A percentile compares a stretch with the other conserved stretches of the same genome.
Conservation (phyloP, 2,888 invertebrate species). For the Lobophora halterata region DNA sequence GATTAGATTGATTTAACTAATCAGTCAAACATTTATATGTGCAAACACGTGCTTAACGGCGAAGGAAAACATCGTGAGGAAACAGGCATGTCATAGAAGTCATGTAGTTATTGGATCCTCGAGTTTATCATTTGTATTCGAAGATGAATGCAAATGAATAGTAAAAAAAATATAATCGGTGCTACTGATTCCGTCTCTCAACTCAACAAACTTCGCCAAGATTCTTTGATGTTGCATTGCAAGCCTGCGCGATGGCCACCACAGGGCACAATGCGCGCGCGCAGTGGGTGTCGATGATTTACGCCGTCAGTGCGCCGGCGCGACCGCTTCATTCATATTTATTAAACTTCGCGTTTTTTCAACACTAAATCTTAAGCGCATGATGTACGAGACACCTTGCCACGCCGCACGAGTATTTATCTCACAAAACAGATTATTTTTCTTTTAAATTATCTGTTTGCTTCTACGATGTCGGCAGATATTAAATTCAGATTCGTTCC, state of each 20-base stretch:
- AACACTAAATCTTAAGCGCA: slow-evolving; percentile 56
- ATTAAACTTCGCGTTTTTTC: slow-evolving; percentile 65
- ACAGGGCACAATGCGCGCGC: slow-evolving; percentile 45
- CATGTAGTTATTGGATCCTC: no score
- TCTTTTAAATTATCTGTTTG: slow-evolving; percentile 23
- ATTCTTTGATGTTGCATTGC: no score
- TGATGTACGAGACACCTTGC: slow-evolving; percentile 56
- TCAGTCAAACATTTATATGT: no score
- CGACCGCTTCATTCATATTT: slow-evolving; percentile 68
- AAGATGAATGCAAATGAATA: no score
- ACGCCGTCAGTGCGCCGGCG: slow-evolving; percentile 49
- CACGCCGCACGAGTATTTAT: slow-evolving; percentile 26
- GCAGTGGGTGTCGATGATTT: slow-evolving; percentile 74
- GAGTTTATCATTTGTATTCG: no score
- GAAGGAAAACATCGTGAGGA: no score
- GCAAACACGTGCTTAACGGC: no score
- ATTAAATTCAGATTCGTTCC: slow-evolving; percentile 25
- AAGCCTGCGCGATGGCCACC: slow-evolving; percentile 24
- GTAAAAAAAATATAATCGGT: no score
- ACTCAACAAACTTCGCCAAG: slow-evolving; percentile 22
- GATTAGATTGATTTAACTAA: no score
- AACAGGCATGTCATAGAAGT: no score
- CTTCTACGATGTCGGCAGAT: slow-evolving; percentile 15
- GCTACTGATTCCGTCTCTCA: no score
- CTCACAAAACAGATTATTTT: slow-evolving; percentile 22